Base-by-base conservation (phyloP, 2,797 vertebrate species). In the Myotis planiceps region DNA sequence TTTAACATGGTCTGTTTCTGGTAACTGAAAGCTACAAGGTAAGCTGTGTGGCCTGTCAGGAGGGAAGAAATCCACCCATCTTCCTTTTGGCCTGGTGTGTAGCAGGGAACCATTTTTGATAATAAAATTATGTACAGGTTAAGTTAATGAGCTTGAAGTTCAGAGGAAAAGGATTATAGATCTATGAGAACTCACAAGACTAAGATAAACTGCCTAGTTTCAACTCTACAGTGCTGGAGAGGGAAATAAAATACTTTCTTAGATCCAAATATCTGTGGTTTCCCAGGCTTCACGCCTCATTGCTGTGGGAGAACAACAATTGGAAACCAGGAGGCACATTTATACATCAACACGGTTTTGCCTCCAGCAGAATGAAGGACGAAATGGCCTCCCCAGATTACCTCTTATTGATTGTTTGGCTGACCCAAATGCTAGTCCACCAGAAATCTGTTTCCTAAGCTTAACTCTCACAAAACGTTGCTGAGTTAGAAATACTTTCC, bases 241-340 rank as follows among this genome's bases (percentile, higher is more conserved):
- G 88, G 96, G 97, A 98, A 97, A 98, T 97, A 97, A 98, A 97
- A 97, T 97, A 95, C 93, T 95, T 97, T 97, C 96, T 94, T 87
- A 88, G 65, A 82, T 93, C 51, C 90, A 97, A 95, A 83, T 97
- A 86, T 94, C 89, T 96, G 86, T 97, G 97, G 96, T 94, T 97
- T 97, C 95, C 95, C 92, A 97, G 95, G 95, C 97, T 97, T 98
- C 97, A 96, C 94, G 96, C 96, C 95, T 96, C 98, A 97, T 95
- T 98, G 98, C 97, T 97, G 96, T 98, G 97, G 98, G 98, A 98
- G 97, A 98, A 98, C 97, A 97, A 1, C 84, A 96, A 97, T 90
- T 97, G 97, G 97, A 97, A 97, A 96, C 97, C 95, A 97, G 96
- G 92, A 98, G 93, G 90, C 93, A 94, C 93, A 96, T 96, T 97